Base-by-base conservation (phyloP, 2,888 invertebrate genomes). In the Cryptophagus acutangulus region DNA sequence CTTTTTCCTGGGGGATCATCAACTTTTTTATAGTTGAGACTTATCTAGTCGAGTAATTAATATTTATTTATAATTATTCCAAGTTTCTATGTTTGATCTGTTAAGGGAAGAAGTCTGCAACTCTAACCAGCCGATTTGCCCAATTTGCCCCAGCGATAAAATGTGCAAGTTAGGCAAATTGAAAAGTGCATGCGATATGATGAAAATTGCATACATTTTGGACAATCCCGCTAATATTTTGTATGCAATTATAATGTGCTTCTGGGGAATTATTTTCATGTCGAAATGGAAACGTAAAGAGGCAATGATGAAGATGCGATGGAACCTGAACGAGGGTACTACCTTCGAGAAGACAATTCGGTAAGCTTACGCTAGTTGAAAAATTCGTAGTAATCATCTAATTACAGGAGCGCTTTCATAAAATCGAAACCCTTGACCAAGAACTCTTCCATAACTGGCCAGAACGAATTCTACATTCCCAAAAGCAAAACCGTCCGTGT, bases 61-160 rank as follows among this genome's bases (percentile, higher is more conserved):
- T n/a, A n/a, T n/a, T n/a, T n/a, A n/a, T n/a, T n/a, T n/a, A n/a
- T n/a, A n/a, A n/a, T n/a, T n/a, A n/a, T n/a, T n/a, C n/a, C n/a
- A n/a, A n/a, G n/a, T n/a, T n/a, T n/a, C n/a, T n/a, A n/a, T n/a
- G n/a, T n/a, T n/a, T n/a, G n/a, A n/a, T n/a, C n/a, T n/a, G n/a
- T n/a, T n/a, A n/a, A n/a, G n/a, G n/a, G n/a, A n/a, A 20, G 24
- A 20, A 20, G n/a, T 20, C 24, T 20, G 24, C n/a, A 20, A 20
- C 24, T 20, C 24, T n/a, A n/a, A 20, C 24, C 6, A 20, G 24
- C 6, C 6, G n/a, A 20, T 20, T 20, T 20, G 24, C n/a, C 6
- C n/a, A 8, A n/a, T 20, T 6, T 20, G 24, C n/a, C 24, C 24
- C n/a, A 6, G 24, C n/a, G 24, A n/a, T 8, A 20, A 20, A 20